Conservation (phyloP, 2,113 vertebrate genomes). For the Gnathonemus echidnorhynchus region DNA sequence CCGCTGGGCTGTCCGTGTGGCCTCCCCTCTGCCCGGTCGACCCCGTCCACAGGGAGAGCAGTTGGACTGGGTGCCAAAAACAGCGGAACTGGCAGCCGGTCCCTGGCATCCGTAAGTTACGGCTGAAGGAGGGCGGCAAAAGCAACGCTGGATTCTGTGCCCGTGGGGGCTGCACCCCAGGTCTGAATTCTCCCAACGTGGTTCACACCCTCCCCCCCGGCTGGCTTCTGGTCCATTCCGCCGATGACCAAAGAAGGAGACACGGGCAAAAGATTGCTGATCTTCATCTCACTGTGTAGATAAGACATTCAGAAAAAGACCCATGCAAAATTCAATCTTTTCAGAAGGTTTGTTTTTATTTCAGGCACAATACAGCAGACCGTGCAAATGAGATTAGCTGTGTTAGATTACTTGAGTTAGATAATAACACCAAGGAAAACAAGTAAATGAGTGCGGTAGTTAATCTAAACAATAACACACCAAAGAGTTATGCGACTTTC, state of each 20-base stretch:
- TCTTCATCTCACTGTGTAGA: not conserved
- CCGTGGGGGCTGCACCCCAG: not conserved
- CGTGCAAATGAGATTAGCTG: not conserved
- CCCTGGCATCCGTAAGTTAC: not conserved
- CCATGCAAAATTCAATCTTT: not conserved
- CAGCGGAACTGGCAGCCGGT: not conserved
- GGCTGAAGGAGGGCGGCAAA: not conserved
- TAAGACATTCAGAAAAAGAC: not conserved
- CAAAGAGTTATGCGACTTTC: not conserved
- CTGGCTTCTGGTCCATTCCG: not conserved
- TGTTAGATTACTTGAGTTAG: not conserved
- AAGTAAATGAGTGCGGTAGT: not conserved
- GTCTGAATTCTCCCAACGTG: not conserved
- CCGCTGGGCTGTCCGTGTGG: not conserved
- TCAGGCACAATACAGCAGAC: not conserved
- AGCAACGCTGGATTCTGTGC: not conserved
- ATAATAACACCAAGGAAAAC: not conserved
- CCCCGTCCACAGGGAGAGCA: not conserved
- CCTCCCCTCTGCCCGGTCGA: not conserved
- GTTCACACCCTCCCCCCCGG: not conserved
- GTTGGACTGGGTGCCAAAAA: not conserved
- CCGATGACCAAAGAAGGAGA: not conserved
- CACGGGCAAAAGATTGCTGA: not conserved
- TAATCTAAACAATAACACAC: not conserved
- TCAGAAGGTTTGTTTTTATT: not conserved